Base-by-base conservation (phyloP, 2,888 invertebrate genomes). In the Galerucella nymphaeae region DNA sequence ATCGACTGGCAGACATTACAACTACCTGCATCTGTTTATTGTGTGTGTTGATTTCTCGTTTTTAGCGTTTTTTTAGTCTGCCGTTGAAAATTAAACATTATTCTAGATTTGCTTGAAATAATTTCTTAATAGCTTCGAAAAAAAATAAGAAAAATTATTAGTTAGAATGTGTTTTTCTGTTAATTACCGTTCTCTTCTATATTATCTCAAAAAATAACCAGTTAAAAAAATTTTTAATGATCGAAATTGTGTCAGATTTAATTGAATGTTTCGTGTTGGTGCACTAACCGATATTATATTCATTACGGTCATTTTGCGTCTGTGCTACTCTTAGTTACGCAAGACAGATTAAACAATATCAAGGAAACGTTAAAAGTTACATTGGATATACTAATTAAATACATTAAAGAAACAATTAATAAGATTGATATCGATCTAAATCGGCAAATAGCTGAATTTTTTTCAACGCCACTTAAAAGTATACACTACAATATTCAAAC, bases 381-480 rank as follows among this genome's bases (percentile, higher is more conserved):
- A 50, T 16, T 50, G 50, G 50, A 50, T 50, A 50, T 8, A n/a
- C 2, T 50, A 50, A 50, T 50, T 50, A 50, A n/a, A 3, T 50
- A 14, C n/a, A 50, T 50, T 50, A 50, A 50, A 50, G n/a, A 50
- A 50, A 50, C 50, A 50, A 50, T 50, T 50, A 50, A 50, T n/a
- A 50, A 45, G 13, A 16, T 6, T 6, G n/a, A 50, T n/a, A 50
- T 50, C 1, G n/a, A 50, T 38, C 30, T 38, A 38, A 9, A 38
- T 38, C 30, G 30, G 30, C 9, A 38, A 38, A 6, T 38, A 38
- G 9, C 30, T 6, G 30, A 38, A 38, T 38, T 38, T 38, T 23
- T 38, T 38, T 38, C 5, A 38, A 38, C 30, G 30, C 30, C 8
- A 38, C 8, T 9, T 38, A 8, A 38, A 9, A 38, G 30, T 38